Base-by-base conservation (phyloP, 2,113 vertebrate species). In the Taxidea taxus region DNA sequence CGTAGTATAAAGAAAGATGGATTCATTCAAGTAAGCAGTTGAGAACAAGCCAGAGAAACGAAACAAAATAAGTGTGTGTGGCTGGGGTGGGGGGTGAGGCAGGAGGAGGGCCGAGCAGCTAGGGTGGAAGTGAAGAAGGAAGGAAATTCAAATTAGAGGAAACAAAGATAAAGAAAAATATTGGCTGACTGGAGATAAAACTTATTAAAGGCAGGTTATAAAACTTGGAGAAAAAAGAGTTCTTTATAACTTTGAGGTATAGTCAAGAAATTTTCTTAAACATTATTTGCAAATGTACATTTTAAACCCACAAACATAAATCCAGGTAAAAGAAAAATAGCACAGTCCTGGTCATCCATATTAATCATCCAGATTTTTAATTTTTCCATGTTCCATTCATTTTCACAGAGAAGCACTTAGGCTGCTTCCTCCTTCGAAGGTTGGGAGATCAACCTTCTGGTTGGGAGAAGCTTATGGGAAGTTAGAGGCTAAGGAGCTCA, bases 11-110 rank as follows among this genome's bases (percentile, higher is more conserved):
- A 75, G 58, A 89, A 94, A 31, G 47, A 77, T 58, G 54, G 34
- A 84, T 62, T 74, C 66, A 92, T 10, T 90, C 39, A 89, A 86
- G 9, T 90, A 92, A 74, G 49, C 47, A 90, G 47, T 60, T 94
- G 72, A 85, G n/a, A 60, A 58, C 16, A 97, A 90, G 42, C 64
- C 72, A 92, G 88, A 94, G 92, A 92, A 87, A 96, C 2, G 6
- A 92, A 90, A 49, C 31, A 68, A 85, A 78, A 39, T 14, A 39
- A 84, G 42, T 70, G n/a, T 70, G 68, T 21, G n/a, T 21, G 66
- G 66, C 34, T 60, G 25, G 16, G 5, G 60, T 29, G 18, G 54
- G 18, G 20, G 51, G 51, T 54, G 51, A 54, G 51, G 51, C 16
- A 27, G 54, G 56, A 58, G 56, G 56, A 58, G 18, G 16, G 70